A percentile compares a stretch with the other conserved stretches of the same genome.
Conservation (phyloP, 2,797 vertebrate species). For the Macropodus opercularis region DNA sequence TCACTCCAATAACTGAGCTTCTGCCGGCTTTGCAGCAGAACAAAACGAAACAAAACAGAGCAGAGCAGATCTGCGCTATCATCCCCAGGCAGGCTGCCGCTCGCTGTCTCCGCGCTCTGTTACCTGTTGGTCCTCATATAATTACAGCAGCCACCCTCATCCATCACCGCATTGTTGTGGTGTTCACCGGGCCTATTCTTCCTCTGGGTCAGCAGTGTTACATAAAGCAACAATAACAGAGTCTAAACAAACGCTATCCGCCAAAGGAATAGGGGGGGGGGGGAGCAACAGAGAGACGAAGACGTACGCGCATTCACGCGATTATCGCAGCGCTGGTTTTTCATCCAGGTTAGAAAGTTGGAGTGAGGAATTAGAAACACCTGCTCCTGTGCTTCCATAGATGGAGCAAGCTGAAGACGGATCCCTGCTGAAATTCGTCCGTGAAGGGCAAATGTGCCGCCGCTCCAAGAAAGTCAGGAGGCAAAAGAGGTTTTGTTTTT, state of each 20-base stretch:
- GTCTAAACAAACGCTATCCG: conserved; percentile 67
- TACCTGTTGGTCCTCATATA: conserved; percentile 79
- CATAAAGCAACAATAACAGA: conserved; percentile 79
- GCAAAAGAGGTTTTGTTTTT: too few relatives aligned
- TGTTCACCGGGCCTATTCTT: conserved; percentile 58
- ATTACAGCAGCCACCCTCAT: conserved; percentile 74
- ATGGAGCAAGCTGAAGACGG: conserved; percentile 4
- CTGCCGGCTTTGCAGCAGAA: conserved; percentile 37
- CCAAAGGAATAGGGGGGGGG: conserved; percentile 19
- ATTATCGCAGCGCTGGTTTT: conserved; percentile 42
- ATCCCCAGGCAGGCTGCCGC: conserved; percentile 65
- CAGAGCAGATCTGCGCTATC: conserved; percentile 65
- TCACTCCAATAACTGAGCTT: conserved; percentile 36
- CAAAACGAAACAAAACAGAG: conserved; percentile 63
- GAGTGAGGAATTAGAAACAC: conserved; percentile 34
- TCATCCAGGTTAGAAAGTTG: conserved; percentile 8
- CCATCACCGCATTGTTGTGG: conserved; percentile 76
- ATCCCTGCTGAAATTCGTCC: conserved; percentile 25
- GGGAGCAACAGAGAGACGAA: conserved; percentile 6
- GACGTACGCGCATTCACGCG: conserved; percentile 29
- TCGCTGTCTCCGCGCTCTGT: conserved; percentile 61
- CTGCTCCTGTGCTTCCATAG: conserved; percentile 25
- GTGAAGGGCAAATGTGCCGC: conserved; percentile 22
- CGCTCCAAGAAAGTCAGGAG: neutral
- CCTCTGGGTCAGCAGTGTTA: conserved; percentile 64